Conservation (phyloP, 2,888 invertebrate species). For the Melanargia galathea region DNA sequence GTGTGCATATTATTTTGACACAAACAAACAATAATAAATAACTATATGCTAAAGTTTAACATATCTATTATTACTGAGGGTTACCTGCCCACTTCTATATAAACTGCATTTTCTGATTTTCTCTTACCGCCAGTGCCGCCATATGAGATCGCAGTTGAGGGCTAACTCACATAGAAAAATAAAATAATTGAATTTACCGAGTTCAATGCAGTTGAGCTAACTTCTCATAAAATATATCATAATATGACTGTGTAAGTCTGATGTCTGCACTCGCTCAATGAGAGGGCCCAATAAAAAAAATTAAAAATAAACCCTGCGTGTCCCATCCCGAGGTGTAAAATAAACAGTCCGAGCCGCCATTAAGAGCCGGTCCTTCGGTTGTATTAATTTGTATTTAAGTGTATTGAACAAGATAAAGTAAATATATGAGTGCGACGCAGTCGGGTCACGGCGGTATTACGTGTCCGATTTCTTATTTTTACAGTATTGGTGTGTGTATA, state of each 20-base stretch:
- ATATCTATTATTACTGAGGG: no score
- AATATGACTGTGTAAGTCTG: conserved; percentile 1
- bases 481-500: conserved; percentile 18
- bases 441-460: conserved; percentile 59
- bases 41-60: no score
- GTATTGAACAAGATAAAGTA: conserved; percentile 81
- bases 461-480: conserved; percentile 48
- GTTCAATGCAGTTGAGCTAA: no score
- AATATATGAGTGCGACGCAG: conserved; percentile 71
- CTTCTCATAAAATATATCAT: no score
- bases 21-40: no score
- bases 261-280: conserved; percentile 30
- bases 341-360: conserved; percentile 77
- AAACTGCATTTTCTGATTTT: no score
- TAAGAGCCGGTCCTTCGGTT: conserved; percentile 74
- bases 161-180: no score
- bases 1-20: no score
- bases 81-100: no score
- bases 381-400: conserved; percentile 83
- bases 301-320: conserved; percentile 64
- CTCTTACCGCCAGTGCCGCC: no score
- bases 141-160: no score
- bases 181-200: no score
- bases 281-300: conserved; percentile 59
- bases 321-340: conserved; percentile 78